Evolutionary conservation across 2,888 invertebrate species (phyloP).

Genomic region (Thecocarcelia acutangulata): DNA sequence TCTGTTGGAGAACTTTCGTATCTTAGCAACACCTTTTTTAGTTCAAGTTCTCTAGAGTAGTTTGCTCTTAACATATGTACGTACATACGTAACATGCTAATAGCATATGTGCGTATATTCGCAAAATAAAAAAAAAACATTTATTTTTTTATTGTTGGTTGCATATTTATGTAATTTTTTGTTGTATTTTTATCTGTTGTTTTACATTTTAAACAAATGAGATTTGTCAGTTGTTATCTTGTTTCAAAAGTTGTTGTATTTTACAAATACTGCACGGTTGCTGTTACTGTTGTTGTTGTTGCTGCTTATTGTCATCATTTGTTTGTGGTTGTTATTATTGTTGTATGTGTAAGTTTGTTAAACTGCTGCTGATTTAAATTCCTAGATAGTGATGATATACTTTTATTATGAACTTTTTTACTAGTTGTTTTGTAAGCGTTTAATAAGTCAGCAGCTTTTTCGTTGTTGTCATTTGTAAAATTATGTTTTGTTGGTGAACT

Average conservation of each 20-base stretch:
- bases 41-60: background rate
- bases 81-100: constrained; percentile 18
- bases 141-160: constrained; percentile 31
- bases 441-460: constrained; percentile 57
- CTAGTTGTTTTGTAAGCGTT: constrained; percentile 13
- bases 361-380: constrained; percentile 69
- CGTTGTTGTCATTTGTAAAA: constrained; percentile 18
- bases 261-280: constrained; percentile 45
- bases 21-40: constrained; percentile 10
- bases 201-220: constrained; percentile 68
- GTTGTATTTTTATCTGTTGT: constrained; percentile 51
- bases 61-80: no score
- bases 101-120: background rate
- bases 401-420: constrained; percentile 25
- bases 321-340: constrained; percentile 25
- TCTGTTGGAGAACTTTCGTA: no score
- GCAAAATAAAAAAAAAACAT: constrained; percentile 26
- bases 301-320: constrained; percentile 37
- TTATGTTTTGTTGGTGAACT: constrained; percentile 34
- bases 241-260: constrained; percentile 54
- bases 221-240: constrained; percentile 69
- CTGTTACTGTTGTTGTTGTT: constrained; percentile 19
- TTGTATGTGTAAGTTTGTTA: constrained; percentile 48
- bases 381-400: constrained; percentile 64
- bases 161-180: background rate